Base-by-base conservation (phyloP, 2,797 vertebrate species). In the Allobates femoralis region DNA sequence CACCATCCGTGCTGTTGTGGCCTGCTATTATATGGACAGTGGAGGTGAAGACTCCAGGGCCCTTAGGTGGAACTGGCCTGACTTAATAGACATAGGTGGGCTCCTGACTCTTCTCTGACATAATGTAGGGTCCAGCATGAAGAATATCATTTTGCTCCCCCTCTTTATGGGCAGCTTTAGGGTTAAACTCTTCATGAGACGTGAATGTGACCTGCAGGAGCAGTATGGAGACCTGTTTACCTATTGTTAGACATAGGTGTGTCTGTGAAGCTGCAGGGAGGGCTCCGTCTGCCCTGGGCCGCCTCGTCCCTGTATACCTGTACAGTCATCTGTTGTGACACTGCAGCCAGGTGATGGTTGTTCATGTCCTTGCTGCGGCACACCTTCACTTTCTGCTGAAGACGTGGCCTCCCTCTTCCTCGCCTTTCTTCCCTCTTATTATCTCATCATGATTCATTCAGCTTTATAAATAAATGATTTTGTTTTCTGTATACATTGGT, bases 161-260 rank as follows among this genome's bases (percentile, higher is more conserved):
- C 0, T 12, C n/a, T 28, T 14, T 16, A 12, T 30, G 15, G 18
- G 51, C 2, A 0, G 34, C 46, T 0, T 55, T 58, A 58, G 34
- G 79, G 53, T 73, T 75, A 32, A 85, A 77, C 32, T 81, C 85
- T 87, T 66, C 18, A 89, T 90, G 88, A 91, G 90, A 88, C 89
- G 86, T 84, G 85, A 55, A 53, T 53, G 41, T n/a, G 77, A 89
- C n/a, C 87, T 86, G 3, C 66, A 21, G 82, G 86, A 84, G 89
- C 73, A 84, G 89, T 71, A 89, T 84, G 88, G 90, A 90, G 94
- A 93, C 93, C 94, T 95, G 91, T 89, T 92, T 91, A 90, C 90
- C 92, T 90, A 95, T 95, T 96, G 95, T 96, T 96, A 90, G 85
- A 37, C 15, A 89, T 94, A 95, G 95, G 94, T 89, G 95, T 96